Evolutionary conservation across 1,140 invertebrate genomes (phyloP), one percentile per base, ranked within the genome.

Genomic region (Lamellibrachia luymesi): DNA sequence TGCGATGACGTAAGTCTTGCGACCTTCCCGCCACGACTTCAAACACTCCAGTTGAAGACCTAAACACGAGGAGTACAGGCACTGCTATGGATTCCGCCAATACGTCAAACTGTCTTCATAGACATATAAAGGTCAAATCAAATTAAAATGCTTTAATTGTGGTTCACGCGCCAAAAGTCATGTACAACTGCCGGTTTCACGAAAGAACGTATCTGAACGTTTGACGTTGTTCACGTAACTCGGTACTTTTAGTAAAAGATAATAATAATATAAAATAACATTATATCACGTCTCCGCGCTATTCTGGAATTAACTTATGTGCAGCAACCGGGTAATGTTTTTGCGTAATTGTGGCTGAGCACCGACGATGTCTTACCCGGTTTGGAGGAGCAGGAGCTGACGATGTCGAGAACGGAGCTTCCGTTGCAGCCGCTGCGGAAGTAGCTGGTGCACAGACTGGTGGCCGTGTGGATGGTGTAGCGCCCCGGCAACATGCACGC

Each of bases 41-140:
- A 94, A 56, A 93, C 93, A 94, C 64, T 92, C 64, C 49, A 94
- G 90, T 56, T 94, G 93, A 38, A 94, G 90, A 64, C 93, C 93
- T 94, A 64, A 50, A 93, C 38, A 56, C 38, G 27, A 25, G n/a
- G 10, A 2, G 38, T 8, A 51, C 51, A 51, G 8, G 7, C 52
- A 51, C 22, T 8, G 27, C 5, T 50, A 92, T 92, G n/a, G 27
- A 92, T 56, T 92, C 5, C 38, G 51, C 22, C 22, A 4, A 51
- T 51, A 92, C 17, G 38, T 92, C 2, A 10, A 51, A 51, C 27
- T 92, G 51, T 92, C 50, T 8, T 51, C 49, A 92, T 10, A 50
- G 0, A 51, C 49, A 92, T 13, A 92, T 51, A 13, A 92, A 0
- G 38, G 38, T 38, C 38, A 38, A 38, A 38, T 38, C 38, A 38